phyloP scores from a whole-genome alignment of 2,888 invertebrate species.

The Callyntrura guangdongensis region DNA sequence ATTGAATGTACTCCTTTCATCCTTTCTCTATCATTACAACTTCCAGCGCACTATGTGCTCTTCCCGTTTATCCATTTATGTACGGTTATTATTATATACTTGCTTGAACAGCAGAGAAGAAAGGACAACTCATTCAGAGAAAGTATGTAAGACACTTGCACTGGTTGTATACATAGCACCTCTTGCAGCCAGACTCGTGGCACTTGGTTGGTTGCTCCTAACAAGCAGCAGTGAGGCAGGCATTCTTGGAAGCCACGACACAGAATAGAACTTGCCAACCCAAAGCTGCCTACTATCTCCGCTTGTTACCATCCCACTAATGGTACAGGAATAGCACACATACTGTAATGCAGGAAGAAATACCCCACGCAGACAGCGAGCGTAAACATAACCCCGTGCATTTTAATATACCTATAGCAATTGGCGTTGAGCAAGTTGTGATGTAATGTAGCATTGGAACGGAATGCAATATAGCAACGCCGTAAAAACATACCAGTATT shows the following conservation, averaged over 20 bases:
- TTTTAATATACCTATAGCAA: conserved; percentile 22
- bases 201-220: not conserved
- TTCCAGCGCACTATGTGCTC: not conserved
- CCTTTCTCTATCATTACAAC: not conserved
- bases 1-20: conserved; percentile 8
- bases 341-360: not conserved
- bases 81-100: not conserved
- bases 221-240: not conserved
- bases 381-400: conserved; percentile 23
- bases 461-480: conserved; percentile 10
- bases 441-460: conserved; percentile 28
- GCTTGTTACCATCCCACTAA: conserved; percentile 58
- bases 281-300: conserved; percentile 34
- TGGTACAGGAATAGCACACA: conserved; percentile 31
- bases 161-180: conserved; percentile 16
- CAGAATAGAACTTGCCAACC: conserved; percentile 58
- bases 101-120: not conserved
- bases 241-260: conserved; percentile 42
- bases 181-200: conserved; percentile 39
- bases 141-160: not conserved
- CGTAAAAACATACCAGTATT: conserved; percentile 4
- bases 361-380: conserved; percentile 29
- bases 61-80: not conserved
- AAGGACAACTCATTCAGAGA: not conserved
- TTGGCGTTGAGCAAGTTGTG: not conserved